These are phyloP conservation scores for Bucorvus abyssinicus DNA, from an alignment of 2,797 vertebrate species.

Conservation along the genomic window DNA sequence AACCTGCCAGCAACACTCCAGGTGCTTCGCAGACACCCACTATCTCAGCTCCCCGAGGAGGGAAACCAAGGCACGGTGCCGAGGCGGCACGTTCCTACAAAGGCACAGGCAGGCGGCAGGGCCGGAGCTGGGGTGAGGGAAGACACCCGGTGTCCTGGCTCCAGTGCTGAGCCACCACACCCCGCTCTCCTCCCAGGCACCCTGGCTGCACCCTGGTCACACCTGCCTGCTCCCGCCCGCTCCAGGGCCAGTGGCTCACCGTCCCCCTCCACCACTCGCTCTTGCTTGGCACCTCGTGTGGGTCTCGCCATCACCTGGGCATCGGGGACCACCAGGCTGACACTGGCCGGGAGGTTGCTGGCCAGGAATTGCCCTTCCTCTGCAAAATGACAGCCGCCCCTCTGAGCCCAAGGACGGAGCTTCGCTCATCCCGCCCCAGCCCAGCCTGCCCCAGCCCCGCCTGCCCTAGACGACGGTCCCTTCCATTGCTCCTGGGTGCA, in stretches of 20 bases:
- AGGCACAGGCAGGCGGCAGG: neutral
- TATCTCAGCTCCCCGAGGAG: constrained; percentile 20
- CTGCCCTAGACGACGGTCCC: too few relatives aligned
- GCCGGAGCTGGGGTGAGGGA: neutral
- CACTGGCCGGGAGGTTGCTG: neutral
- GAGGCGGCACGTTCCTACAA: neutral
- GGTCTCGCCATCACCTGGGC: fast-evolving
- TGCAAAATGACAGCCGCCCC: neutral
- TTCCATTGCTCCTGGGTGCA: neutral
- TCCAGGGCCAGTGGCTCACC: fast-evolving
- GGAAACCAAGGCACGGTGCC: neutral
- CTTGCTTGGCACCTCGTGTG: neutral
- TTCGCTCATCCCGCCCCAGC: neutral
- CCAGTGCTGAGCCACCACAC: neutral
- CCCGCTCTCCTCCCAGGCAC: neutral
- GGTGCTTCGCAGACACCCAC: neutral
- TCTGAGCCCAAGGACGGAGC: neutral
- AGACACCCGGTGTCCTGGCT: fast-evolving
- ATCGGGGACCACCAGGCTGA: neutral
- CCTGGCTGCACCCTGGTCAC: neutral
- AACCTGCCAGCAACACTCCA: constrained; percentile 28
- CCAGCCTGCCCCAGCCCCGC: neutral
- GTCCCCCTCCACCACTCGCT: neutral
- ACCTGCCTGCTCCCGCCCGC: neutral
- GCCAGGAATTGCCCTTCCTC: neutral